Evolutionary conservation across 1,140 invertebrate genomes (phyloP).

Genomic region (Penaeus japonicus): DNA sequence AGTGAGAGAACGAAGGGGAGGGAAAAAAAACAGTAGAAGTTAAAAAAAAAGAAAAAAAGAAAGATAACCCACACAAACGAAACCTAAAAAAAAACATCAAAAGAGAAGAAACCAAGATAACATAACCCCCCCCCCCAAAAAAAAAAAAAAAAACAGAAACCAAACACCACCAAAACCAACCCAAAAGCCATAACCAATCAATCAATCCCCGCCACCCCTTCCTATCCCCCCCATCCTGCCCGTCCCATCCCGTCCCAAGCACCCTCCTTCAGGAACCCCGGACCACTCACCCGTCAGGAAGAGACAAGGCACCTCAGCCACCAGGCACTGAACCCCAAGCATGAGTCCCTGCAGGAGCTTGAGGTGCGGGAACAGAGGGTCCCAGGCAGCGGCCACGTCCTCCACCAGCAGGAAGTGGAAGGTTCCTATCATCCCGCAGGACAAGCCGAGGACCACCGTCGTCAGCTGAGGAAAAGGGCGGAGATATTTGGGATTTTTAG

Average conservation of each 20-base stretch:
- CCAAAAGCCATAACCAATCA: too few relatives aligned
- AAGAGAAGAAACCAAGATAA: too few relatives aligned
- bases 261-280: neutral
- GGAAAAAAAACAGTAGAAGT: too few relatives aligned
- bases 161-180: too few relatives aligned
- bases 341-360: conserved; percentile 19
- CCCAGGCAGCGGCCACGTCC: conserved; percentile 27
- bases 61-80: too few relatives aligned
- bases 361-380: neutral
- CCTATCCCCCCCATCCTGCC: neutral
- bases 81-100: too few relatives aligned
- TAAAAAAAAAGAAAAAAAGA: too few relatives aligned
- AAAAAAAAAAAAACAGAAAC: too few relatives aligned
- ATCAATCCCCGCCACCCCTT: too few relatives aligned
- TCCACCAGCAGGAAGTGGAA: conserved; percentile 40
- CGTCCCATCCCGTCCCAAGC: neutral
- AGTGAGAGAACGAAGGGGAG: too few relatives aligned
- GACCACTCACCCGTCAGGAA: conserved; percentile 17
- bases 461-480: neutral
- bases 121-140: too few relatives aligned
- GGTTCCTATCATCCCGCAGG: conserved; percentile 41
- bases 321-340: conserved; percentile 28
- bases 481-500: too few relatives aligned
- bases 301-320: conserved; percentile 46
- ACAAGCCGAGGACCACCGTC: neutral